Conservation (phyloP, 2,888 invertebrate genomes). For the Drosophila neonasuta region DNA sequence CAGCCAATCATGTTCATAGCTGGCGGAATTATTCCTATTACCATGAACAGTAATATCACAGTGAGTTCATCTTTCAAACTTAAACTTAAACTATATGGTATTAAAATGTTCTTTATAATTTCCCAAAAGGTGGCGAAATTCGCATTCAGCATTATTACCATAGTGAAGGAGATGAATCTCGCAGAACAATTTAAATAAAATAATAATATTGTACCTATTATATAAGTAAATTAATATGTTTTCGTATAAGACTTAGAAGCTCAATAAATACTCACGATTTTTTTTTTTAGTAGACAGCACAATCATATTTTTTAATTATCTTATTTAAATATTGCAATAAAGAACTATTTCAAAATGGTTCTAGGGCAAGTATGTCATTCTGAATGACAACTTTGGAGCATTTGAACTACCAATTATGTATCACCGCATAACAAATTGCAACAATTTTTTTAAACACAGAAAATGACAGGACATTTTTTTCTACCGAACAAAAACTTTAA, state of each 20-base stretch:
- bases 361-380: no score
- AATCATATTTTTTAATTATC: background rate
- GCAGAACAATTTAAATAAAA: conserved; percentile 21
- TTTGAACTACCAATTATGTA: no score
- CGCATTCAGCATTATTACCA: conserved; percentile 28
- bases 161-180: conserved; percentile 13
- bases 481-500: no score
- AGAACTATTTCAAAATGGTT: no score
- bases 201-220: background rate
- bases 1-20: conserved; percentile 21
- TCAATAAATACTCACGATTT: background rate
- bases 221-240: background rate
- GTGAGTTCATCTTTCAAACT: conserved; percentile 2
- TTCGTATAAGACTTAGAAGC: background rate
- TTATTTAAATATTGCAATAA: no score
- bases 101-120: background rate
- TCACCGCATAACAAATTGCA: no score
- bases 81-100: background rate
- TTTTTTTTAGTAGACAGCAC: background rate
- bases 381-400: no score
- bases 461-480: no score
- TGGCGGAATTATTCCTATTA: conserved; percentile 18
- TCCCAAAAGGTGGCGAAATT: conserved; percentile 20
- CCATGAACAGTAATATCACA: conserved; percentile 18
- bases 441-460: no score